Base-by-base conservation (phyloP, 2,113 vertebrate species). In the Centropristis striata region DNA sequence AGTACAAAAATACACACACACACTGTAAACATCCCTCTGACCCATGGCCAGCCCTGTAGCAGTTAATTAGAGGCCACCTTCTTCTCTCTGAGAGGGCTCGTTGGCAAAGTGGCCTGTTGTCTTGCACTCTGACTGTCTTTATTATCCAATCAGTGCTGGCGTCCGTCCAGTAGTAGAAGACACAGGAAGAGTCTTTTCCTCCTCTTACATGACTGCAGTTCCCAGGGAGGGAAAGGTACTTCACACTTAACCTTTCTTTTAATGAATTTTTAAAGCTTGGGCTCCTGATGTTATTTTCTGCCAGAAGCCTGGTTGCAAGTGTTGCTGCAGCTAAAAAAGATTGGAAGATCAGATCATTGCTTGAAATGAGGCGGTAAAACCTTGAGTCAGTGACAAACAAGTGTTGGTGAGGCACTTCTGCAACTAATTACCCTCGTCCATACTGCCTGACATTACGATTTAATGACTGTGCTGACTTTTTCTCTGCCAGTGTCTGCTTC, bases 121-220 rank as follows among this genome's bases (percentile, higher is more conserved):
- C 41, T 36, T 72, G 64, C 64, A 51, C 53, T 75, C 64, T 57
- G 23, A 63, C 74, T 46, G 21, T 80, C 68, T 75, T 66, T 50
- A 75, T 74, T 63, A 61, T 80, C 49, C 54, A 70, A 78, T 86
- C 64, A 75, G 36, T 74, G 72, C 54, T 83, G 81, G 86, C 37
- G 23, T 72, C 41, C 6, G 0, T 60, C 81, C 79, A 86, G 44
- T 27, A 69, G 44, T 71, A 49, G 49, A 81, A 65, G 80, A 76
- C 32, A 6, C 16, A 47, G 53, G 18, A 71, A 50, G 16, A 59
- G 27, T 49, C 58, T 50, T 63, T 21, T 47, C 54, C 39, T 63
- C 16, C 7, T 44, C 51, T 74, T 9, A 44, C 27, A 74, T 8
- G 27, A 11, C 18, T 21, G 5, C 28, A 49, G 39, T 55, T 64